Evolutionary conservation across 35 echinoderm and acorn worm species (phyloP).

Genomic region (Lytechinus pictus): DNA sequence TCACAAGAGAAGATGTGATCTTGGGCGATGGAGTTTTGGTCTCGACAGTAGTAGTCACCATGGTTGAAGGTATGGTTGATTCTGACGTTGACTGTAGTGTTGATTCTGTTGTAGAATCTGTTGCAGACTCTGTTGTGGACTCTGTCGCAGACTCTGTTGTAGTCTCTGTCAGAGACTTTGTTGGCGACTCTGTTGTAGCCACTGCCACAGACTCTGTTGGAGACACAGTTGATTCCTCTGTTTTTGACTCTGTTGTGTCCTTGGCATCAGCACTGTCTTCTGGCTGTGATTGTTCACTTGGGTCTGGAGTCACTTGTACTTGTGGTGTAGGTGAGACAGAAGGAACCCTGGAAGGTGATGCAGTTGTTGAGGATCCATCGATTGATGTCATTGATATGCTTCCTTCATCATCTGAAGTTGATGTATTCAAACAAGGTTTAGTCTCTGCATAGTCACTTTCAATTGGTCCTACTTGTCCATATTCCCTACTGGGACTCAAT

Average conservation of each 20-base stretch:
- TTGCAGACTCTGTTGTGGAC: neutral
- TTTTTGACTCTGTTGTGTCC: neutral
- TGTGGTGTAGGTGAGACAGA: conserved; percentile 47
- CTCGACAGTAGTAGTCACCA: neutral
- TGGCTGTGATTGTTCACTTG: neutral
- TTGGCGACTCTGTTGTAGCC: neutral
- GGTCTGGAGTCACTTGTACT: neutral
- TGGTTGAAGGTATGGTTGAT: neutral
- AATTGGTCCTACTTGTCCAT: conserved; percentile 36
- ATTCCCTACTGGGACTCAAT: conserved; percentile 67
- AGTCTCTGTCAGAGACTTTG: neutral
- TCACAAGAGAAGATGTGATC: neutral
- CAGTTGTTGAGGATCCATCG: neutral
- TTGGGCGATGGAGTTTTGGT: conserved; percentile 7
- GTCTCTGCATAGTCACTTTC: conserved; percentile 57
- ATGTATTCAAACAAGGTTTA: conserved; percentile 52
- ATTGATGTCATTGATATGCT: conserved; percentile 22
- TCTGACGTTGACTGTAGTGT: neutral
- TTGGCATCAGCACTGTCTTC: neutral
- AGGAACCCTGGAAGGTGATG: conserved; percentile 55
- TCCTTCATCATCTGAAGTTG: conserved; percentile 64
- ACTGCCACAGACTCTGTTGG: neutral
- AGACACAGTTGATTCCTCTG: neutral
- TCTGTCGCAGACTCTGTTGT: neutral
- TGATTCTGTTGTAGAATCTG: neutral